Base-by-base conservation (phyloP, 2,113 vertebrate species). In the Tautogolabrus adspersus region DNA sequence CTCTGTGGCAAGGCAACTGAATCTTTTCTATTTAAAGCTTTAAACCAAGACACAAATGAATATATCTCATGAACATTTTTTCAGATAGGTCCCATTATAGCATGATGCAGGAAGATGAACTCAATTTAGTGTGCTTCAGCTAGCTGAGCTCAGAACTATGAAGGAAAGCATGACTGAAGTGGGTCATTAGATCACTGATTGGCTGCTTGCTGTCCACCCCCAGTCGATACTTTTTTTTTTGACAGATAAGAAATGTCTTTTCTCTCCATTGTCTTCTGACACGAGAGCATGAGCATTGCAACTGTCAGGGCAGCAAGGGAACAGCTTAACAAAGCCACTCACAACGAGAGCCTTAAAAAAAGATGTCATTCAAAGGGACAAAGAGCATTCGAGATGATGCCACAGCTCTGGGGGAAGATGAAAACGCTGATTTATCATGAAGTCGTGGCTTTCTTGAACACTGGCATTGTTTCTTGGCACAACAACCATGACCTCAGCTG, bases 401-500 rank as follows among this genome's bases (percentile, higher is more conserved):
- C 57, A 19, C 30, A 4, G 70, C 71, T 40, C 19, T 57, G 59
- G 0, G 13, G 3, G 60, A 76, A 46, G 21, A 75, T 54, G 72
- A 69, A 85, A 86, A 85, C 54, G 15, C 44, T 79, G 68, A 89
- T 82, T 63, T 83, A 71, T 78, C 66, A 58, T 52, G 86, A 65
- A 86, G 87, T 92, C 87, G 77, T 60, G 70, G 65, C 87, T 42
- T 86, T 59, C 90, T 61, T 91, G 79, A 76, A 85, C 68, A 62
- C 69, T 26, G 83, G 91, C 89, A 92, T 90, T 86, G 87, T 78
- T 67, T 69, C 64, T 46, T 1, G 82, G 88, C 75, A 84, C 85
- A 87, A 78, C 83, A n/a, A 60, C 30, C 54, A 11, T 70, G 87
- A 83, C 66, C 90, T 91, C 91, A 91, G 91, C 87, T 93, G 88